These are phyloP conservation scores for Melangyna quadrimaculata DNA, from an alignment of 2,888 invertebrate genomes.

Conservation along the genomic window DNA sequence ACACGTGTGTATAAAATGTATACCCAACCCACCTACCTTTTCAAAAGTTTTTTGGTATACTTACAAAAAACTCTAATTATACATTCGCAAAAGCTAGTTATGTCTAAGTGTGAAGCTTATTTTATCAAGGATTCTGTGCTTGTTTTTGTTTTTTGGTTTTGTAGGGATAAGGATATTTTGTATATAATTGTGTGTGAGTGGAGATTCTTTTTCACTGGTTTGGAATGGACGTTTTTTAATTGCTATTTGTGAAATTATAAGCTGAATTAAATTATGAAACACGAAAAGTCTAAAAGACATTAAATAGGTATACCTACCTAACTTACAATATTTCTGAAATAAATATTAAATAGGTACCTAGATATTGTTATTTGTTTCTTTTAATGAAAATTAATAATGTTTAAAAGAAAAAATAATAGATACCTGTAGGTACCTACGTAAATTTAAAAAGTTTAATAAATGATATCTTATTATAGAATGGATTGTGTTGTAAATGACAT, in stretches of 20 bases:
- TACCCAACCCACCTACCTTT: not conserved
- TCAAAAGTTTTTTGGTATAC: not conserved
- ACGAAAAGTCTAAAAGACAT: not conserved
- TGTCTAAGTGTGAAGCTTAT: conserved; percentile 36
- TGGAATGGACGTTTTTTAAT: not conserved
- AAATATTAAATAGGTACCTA: no score
- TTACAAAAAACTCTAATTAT: conserved; percentile 51
- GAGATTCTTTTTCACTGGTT: not conserved
- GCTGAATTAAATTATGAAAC: not conserved
- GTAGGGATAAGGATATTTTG: not conserved
- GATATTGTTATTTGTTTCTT: no score
- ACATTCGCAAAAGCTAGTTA: conserved; percentile 62
- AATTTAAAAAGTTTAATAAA: no score
- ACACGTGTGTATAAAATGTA: conserved; percentile 5
- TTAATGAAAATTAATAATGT: no score
- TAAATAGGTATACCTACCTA: not conserved
- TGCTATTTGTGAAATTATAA: not conserved
- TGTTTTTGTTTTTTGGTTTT: not conserved
- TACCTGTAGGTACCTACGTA: no score
- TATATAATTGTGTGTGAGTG: not conserved
- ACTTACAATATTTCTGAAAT: not conserved
- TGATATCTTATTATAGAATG: no score
- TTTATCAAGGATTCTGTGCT: conserved; percentile 31
- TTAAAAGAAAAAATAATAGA: no score
- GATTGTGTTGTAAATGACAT: no score